A percentile compares a stretch with the other conserved stretches of the same genome.
Evolutionary conservation across 1,140 invertebrate species (phyloP).

Genomic region (Paraescarpia echinospica): DNA sequence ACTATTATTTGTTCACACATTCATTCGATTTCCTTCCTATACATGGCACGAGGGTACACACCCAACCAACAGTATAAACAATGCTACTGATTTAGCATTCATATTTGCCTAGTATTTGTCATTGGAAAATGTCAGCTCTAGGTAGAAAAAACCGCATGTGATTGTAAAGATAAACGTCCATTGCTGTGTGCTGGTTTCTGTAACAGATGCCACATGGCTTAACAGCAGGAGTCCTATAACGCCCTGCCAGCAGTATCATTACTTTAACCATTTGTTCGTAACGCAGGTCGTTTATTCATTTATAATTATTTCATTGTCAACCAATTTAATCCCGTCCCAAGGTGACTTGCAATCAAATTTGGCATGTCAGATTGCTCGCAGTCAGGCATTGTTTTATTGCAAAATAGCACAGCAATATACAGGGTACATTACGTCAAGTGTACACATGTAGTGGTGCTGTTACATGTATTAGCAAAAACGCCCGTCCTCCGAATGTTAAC

Average conservation of each 20-base stretch:
- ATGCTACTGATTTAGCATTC: not conserved
- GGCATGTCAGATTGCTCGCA: not conserved
- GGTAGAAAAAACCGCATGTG: not conserved
- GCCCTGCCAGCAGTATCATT: slow-evolving; percentile 28
- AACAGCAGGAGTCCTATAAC: slow-evolving; percentile 38
- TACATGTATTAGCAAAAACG: no score
- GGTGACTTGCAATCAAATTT: not conserved
- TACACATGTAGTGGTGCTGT: no score
- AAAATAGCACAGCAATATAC: no score
- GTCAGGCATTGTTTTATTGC: not conserved
- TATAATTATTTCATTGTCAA: slow-evolving; percentile 11
- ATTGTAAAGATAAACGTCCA: not conserved
- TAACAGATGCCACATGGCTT: not conserved
- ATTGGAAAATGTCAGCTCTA: not conserved
- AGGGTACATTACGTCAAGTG: no score
- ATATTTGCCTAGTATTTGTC: not conserved
- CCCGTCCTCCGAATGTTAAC: no score
- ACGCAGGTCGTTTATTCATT: slow-evolving; percentile 16
- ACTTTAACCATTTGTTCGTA: slow-evolving; percentile 20
- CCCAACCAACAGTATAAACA: not conserved
- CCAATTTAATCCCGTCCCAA: not conserved
- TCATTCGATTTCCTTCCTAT: no score
- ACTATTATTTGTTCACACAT: not conserved
- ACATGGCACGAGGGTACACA: not conserved
- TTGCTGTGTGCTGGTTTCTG: not conserved